These are phyloP conservation scores for Ptilorrhoa leucosticta DNA, from an alignment of 2,113 vertebrate genomes.

Conservation along the genomic window DNA sequence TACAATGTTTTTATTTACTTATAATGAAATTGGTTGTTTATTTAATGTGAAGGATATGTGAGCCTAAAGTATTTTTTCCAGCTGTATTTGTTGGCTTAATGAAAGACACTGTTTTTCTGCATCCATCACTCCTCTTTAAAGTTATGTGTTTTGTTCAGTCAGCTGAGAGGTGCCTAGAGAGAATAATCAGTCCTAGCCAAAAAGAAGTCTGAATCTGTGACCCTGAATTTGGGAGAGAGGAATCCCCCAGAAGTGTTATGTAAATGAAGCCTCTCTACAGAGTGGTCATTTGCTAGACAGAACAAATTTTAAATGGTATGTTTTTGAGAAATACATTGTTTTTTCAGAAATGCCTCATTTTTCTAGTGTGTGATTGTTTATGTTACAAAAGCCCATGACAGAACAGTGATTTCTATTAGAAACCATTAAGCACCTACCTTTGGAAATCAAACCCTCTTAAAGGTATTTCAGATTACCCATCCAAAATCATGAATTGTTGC, in stretches of 20 bases:
- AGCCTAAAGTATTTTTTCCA: background rate
- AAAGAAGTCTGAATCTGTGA: background rate
- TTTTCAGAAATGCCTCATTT: background rate
- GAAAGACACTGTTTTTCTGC: background rate
- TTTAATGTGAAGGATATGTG: background rate
- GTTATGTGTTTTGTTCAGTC: background rate
- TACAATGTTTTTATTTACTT: background rate
- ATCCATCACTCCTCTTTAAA: background rate
- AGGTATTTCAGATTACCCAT: background rate
- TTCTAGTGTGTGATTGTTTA: background rate
- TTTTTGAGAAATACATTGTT: background rate
- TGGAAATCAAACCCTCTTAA: background rate
- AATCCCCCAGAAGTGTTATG: background rate
- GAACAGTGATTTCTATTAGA: background rate
- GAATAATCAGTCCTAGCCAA: background rate
- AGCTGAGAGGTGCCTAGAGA: background rate
- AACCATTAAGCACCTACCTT: background rate
- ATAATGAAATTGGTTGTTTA: background rate
- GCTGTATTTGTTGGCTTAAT: background rate
- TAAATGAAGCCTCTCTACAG: background rate
- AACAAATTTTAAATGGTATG: background rate
- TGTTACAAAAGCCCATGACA: background rate
- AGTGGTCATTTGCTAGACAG: background rate
- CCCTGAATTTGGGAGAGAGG: background rate
- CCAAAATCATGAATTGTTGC: background rate